Base-by-base conservation (phyloP, 2,797 vertebrate species). In the Dryobates pubescens region DNA sequence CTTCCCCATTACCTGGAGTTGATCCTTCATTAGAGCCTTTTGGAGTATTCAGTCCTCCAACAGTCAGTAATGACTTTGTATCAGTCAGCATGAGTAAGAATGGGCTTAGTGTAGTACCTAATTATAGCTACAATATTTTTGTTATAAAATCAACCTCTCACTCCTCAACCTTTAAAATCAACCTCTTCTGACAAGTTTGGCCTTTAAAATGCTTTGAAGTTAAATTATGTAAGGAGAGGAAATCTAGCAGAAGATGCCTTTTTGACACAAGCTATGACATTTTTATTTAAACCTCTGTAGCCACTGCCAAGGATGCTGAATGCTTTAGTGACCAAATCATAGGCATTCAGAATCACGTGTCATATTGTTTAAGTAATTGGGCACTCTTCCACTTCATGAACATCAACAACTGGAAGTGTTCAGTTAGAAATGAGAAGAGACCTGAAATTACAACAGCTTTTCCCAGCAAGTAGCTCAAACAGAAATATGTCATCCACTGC, bases 171-270 rank as follows among this genome's bases (percentile, higher is more conserved):
- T 93, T 89, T 77, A 89, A 93, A 86, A 86, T 57, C 69, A 83
- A 86, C 65, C 38, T 78, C 45, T 75, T 90, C 57, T 65, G 81
- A 87, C 81, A 90, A 82, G 53, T 41, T 76, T 90, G 83, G 81
- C 90, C 84, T 92, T 92, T 90, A 76, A 80, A 88, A 86, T 82
- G 57, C 47, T 77, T 86, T 80, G 62, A 89, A 86, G 73, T 83
- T 85, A 90, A 82, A 85, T 88, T 79, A 71, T 57, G 80, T 74
- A 85, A 90, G 71, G 69, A 86, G 65, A 70, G 62, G 73, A 92
- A 90, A 89, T 77, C 36, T 77, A 89, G 58, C 58, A 86, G 77
- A 88, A 83, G 77, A 58, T 2, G 17, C 24, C 88, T 78, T 86
- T 82, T 32, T 83, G 86, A 82, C 73, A 72, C 34, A 65, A 76